A percentile compares a stretch with the other conserved stretches of the same genome.
phyloP scores from a whole-genome alignment of 2,888 invertebrate genomes.

The Lasioglossum lativentre region DNA sequence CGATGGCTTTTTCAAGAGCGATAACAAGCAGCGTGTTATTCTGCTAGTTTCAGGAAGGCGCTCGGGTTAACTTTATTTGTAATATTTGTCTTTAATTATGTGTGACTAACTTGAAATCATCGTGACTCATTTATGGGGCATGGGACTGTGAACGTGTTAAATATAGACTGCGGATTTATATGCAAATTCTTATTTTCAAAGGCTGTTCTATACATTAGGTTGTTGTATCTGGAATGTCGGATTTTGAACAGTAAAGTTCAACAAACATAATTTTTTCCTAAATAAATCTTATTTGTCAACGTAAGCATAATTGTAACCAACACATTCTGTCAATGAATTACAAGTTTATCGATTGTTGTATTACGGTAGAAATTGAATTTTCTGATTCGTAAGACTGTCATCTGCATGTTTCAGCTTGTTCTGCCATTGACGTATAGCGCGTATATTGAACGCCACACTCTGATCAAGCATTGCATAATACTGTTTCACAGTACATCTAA shows the following conservation, averaged over 20 bases:
- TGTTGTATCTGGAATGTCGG: no score
- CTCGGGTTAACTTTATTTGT: background rate
- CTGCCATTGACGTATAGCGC: background rate
- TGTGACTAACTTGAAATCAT: conserved; percentile 2
- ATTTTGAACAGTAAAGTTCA: background rate
- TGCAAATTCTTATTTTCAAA: background rate
- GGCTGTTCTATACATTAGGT: no score
- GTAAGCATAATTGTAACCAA: no score
- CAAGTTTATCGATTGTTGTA: background rate
- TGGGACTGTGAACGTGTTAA: conserved; percentile 2
- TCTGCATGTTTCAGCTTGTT: background rate
- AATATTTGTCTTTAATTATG: conserved; percentile 2
- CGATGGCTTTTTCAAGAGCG: background rate
- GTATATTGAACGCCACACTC: background rate
- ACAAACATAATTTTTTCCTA: background rate
- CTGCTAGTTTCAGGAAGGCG: background rate
- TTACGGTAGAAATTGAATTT: background rate
- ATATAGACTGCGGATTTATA: background rate
- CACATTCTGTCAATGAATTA: no score
- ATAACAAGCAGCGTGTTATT: background rate
- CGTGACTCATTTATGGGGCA: background rate
- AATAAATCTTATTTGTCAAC: background rate
- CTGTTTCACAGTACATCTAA: background rate
- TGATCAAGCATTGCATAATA: background rate
- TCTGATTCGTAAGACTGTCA: background rate